Percentiles rank a stretch among this genome's conserved stretches.
phyloP scores from a whole-genome alignment of 2,888 invertebrate species.

The Zygaena filipendulae region DNA sequence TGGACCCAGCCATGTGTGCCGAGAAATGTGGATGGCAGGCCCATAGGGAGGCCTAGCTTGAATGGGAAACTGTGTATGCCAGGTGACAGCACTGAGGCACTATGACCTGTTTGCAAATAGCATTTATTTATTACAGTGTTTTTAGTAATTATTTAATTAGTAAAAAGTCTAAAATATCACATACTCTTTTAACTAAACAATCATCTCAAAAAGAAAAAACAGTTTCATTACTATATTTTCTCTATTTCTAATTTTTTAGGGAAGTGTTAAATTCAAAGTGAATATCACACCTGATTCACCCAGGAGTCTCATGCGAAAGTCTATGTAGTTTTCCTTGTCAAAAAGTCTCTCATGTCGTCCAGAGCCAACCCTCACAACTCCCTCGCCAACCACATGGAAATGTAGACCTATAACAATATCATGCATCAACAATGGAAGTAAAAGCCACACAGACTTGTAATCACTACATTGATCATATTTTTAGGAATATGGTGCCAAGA shows the following conservation, averaged over 20 bases:
- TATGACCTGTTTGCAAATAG: constrained; percentile 85
- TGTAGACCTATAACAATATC: constrained; percentile 86
- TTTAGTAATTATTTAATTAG: no score
- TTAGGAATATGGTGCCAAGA: no score
- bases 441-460: no score
- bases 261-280: no score
- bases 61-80: constrained; percentile 97
- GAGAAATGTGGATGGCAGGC: constrained; percentile 91
- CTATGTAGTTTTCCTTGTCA: constrained; percentile 94
- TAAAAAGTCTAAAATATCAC: no score
- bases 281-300: constrained; percentile 89
- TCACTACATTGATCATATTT: no score
- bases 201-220: no score
- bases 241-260: no score
- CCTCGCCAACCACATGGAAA: constrained; percentile 95
- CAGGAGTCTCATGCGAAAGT: constrained; percentile 91
- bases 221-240: no score
- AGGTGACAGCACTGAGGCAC: constrained; percentile 85
- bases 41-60: constrained; percentile 89
- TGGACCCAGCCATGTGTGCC: constrained; percentile 97
- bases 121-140: background rate
- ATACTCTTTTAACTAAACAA: no score
- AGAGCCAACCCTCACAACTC: constrained; percentile 87
- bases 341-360: constrained; percentile 86
- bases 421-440: no score